These are phyloP conservation scores for Crotalus tigris DNA, from an alignment of 2,113 vertebrate species.

Conservation along the genomic window DNA sequence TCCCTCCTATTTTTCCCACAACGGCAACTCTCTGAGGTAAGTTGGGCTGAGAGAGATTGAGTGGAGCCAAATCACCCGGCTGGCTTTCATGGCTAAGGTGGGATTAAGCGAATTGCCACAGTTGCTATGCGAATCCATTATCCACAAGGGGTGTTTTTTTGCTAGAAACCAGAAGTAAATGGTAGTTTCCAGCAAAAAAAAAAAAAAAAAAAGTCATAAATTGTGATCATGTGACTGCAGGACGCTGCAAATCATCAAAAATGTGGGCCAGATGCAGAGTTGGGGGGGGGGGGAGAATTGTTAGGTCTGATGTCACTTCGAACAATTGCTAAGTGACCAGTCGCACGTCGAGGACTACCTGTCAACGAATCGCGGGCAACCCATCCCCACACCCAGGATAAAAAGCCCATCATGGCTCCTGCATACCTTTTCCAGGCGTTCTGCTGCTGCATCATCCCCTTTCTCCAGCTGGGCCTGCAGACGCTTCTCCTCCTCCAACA, in stretches of 20 bases:
- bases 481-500: slow-evolving; percentile 83
- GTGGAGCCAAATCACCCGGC: not conserved
- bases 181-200: too few species aligned
- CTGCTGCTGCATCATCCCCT: slow-evolving; percentile 79
- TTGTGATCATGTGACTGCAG: not conserved
- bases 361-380: too few species aligned
- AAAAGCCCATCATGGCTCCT: not conserved
- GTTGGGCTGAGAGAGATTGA: not conserved
- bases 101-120: not conserved
- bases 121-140: not conserved
- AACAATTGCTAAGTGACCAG: not conserved
- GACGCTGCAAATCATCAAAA: not conserved
- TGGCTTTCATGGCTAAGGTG: not conserved
- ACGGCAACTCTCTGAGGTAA: not conserved
- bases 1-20: not conserved
- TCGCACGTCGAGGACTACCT: not conserved
- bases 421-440: slow-evolving; percentile 82
- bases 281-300: too few species aligned
- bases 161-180: not conserved
- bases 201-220: not conserved
- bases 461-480: slow-evolving; percentile 81
- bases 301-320: not conserved
- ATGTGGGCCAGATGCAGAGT: too few species aligned
- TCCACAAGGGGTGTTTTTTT: not conserved
- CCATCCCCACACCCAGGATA: not conserved